Conservation (phyloP, 2,113 vertebrate species). For the Amphiprion ocellaris region DNA sequence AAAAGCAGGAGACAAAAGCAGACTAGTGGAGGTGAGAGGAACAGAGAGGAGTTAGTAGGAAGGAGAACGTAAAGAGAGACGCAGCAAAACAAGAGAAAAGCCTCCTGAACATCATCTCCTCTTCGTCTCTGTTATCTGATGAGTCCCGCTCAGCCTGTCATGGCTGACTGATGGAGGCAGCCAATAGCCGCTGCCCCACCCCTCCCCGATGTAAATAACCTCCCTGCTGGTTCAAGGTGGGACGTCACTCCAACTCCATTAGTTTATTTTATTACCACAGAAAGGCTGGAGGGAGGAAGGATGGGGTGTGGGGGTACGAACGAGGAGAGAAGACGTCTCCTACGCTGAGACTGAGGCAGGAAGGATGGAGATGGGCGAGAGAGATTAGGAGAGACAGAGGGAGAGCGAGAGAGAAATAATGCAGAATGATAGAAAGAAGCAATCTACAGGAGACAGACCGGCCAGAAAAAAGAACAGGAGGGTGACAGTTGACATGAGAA, state of each 20-base stretch:
- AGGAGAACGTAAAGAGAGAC: not conserved
- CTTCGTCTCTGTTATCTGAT: slow-evolving; percentile 69
- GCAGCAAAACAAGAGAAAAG: not conserved
- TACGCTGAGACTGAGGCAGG: slow-evolving; percentile 19
- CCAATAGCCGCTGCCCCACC: slow-evolving; percentile 49
- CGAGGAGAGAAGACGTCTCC: slow-evolving; percentile 4
- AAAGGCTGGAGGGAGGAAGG: slow-evolving; percentile 8
- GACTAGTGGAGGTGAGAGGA: not conserved
- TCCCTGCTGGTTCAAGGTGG: slow-evolving; percentile 81
- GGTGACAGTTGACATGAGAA: slow-evolving; percentile 26
- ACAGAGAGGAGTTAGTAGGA: not conserved
- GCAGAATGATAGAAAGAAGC: slow-evolving; percentile 61
- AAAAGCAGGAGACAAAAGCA: not conserved
- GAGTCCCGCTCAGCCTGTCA: slow-evolving; percentile 67
- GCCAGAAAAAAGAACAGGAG: slow-evolving; percentile 14
- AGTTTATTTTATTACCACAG: slow-evolving; percentile 78
- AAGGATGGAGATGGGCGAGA: slow-evolving; percentile 52
- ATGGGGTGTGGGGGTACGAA: not conserved
- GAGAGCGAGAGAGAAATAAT: slow-evolving; percentile 52
- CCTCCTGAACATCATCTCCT: slow-evolving; percentile 21
- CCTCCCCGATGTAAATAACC: slow-evolving; percentile 82
- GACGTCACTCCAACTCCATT: slow-evolving; percentile 73
- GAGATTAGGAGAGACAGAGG: slow-evolving; percentile 60
- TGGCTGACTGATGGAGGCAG: slow-evolving; percentile 73
- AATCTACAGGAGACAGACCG: slow-evolving; percentile 50